These are phyloP conservation scores for Actenoides lindsayi DNA, from an alignment of 2,113 vertebrate genomes.

Conservation along the genomic window DNA sequence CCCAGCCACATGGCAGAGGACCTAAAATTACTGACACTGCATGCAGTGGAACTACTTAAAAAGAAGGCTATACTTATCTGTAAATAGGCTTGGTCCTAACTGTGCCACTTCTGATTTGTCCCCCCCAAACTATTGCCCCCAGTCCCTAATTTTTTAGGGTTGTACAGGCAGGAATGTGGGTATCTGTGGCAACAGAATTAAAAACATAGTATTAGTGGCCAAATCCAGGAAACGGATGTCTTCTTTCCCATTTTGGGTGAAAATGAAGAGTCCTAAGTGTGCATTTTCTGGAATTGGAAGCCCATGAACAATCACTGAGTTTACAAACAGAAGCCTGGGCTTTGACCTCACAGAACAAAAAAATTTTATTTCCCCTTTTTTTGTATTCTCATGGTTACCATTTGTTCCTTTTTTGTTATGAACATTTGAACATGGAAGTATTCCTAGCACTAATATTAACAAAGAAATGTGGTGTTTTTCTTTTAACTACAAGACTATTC, in stretches of 20 bases:
- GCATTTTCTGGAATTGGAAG: not conserved
- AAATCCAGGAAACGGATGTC: not conserved
- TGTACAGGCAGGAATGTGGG: not conserved
- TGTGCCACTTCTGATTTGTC: not conserved
- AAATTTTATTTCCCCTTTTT: not conserved
- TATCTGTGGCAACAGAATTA: not conserved
- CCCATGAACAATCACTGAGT: not conserved
- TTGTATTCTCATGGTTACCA: not conserved
- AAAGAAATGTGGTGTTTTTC: not conserved
- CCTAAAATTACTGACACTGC: not conserved
- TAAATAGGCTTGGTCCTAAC: not conserved
- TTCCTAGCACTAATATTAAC: not conserved
- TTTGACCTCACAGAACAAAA: not conserved
- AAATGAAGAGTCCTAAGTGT: not conserved
- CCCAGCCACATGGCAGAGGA: not conserved
- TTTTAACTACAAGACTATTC: not conserved
- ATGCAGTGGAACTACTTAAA: not conserved
- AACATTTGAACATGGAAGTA: not conserved
- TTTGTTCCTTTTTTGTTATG: not conserved
- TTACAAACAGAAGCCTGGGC: not conserved
- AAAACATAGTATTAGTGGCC: not conserved
- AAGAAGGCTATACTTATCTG: not conserved
- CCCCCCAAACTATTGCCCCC: not conserved
- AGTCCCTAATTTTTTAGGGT: not conserved
- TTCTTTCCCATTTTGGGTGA: not conserved